phyloP scores from a whole-genome alignment of 2,888 invertebrate genomes.

The Heliconius charithonia region DNA sequence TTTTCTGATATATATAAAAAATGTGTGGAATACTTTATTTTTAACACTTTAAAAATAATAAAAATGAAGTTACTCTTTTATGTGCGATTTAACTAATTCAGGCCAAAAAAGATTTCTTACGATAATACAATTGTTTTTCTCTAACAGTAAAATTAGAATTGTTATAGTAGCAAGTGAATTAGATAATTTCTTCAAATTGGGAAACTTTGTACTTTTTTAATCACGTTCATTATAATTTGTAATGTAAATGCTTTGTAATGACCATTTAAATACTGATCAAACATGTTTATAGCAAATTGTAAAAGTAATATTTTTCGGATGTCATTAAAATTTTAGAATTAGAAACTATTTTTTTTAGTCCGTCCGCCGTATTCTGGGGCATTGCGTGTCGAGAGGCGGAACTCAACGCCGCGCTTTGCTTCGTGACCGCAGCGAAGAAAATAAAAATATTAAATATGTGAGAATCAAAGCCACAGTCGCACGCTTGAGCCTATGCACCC shows the following conservation, averaged over 20 bases:
- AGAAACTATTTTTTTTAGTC: too few relatives aligned
- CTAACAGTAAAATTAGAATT: not conserved
- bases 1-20: too few relatives aligned
- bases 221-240: slow-evolving; percentile 25
- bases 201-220: slow-evolving; percentile 14
- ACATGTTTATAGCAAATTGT: not conserved
- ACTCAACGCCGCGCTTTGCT: too few relatives aligned
- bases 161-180: not conserved
- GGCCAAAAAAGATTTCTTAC: not conserved
- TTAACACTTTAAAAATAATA: too few relatives aligned
- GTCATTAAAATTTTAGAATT: not conserved
- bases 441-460: too few relatives aligned
- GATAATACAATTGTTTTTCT: not conserved
- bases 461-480: too few relatives aligned
- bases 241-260: slow-evolving; percentile 3
- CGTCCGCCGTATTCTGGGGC: too few relatives aligned
- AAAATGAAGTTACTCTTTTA: too few relatives aligned
- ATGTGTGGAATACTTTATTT: too few relatives aligned
- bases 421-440: too few relatives aligned
- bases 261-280: slow-evolving; percentile 1
- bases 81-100: not conserved
- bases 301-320: not conserved
- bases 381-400: too few relatives aligned
- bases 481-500: too few relatives aligned
- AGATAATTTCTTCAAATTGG: slow-evolving; percentile 14